Evolutionary conservation across 2,797 vertebrate genomes (phyloP).

Genomic region (Knipowitschia caucasica): DNA sequence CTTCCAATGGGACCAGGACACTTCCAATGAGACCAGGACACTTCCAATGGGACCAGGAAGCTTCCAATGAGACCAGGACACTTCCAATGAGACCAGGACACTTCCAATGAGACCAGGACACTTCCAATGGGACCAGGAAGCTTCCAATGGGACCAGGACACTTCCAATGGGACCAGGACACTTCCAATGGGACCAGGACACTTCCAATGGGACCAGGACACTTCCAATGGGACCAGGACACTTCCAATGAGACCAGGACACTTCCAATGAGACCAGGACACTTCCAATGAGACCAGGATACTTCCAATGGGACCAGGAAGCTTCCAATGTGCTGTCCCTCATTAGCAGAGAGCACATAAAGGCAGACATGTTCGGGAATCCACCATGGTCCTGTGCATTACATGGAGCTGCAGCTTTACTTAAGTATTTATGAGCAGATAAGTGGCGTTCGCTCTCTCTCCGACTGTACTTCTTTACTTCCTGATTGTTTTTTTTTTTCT

Average conservation of each 20-base stretch:
- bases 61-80: no score
- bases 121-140: not conserved
- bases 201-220: no score
- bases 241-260: no score
- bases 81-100: no score
- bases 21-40: no score
- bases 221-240: no score
- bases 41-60: no score
- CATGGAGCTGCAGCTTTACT: conserved; percentile 49
- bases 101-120: not conserved
- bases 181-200: no score
- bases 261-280: no score
- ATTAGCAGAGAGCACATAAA: not conserved
- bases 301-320: not conserved
- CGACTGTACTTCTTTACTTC: conserved; percentile 55
- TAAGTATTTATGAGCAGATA: conserved; percentile 78
- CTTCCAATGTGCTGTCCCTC: not conserved
- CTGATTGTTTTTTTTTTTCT: conserved; percentile 70
- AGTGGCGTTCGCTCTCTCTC: conserved; percentile 66
- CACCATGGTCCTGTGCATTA: conserved; percentile 29
- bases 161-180: no score
- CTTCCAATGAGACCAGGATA: not conserved
- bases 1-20: no score
- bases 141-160: no score
- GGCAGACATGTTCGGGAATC: conserved; percentile 18